Percentiles rank a stretch among this genome's conserved stretches.
Evolutionary conservation across 2,113 vertebrate species (phyloP).

Genomic region (Coptodon bakossiorum): DNA sequence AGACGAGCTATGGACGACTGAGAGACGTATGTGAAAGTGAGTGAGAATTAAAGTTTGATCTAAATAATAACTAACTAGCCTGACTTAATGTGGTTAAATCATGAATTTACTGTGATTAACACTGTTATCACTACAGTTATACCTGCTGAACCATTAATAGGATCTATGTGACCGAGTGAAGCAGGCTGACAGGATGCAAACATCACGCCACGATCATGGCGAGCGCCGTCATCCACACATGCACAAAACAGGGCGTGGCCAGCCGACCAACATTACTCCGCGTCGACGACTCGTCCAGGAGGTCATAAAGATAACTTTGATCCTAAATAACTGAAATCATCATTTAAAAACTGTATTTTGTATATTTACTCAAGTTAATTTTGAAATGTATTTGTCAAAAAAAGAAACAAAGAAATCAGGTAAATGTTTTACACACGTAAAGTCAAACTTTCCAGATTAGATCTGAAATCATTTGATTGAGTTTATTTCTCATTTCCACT

Average conservation of each 20-base stretch:
- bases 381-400: neutral
- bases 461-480: neutral
- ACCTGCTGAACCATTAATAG: neutral
- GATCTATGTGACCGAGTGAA: neutral
- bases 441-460: neutral
- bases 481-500: neutral
- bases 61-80: neutral
- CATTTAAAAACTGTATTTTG: neutral
- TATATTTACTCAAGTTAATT: neutral
- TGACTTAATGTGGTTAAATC: neutral
- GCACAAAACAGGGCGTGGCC: neutral
- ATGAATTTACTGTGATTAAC: neutral
- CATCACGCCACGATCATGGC: accelerated
- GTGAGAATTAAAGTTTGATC: neutral
- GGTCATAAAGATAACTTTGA: neutral
- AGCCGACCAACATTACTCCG: neutral
- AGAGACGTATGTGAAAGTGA: neutral
- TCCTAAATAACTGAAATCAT: neutral
- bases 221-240: neutral
- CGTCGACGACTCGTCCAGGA: neutral
- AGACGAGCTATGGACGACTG: neutral
- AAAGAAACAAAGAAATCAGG: neutral
- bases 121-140: neutral
- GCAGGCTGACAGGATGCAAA: neutral
- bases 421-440: neutral